Evolutionary conservation across 92 coral and sea anemone genomes (phyloP).

Genomic region (Epizoanthus fatuus): DNA sequence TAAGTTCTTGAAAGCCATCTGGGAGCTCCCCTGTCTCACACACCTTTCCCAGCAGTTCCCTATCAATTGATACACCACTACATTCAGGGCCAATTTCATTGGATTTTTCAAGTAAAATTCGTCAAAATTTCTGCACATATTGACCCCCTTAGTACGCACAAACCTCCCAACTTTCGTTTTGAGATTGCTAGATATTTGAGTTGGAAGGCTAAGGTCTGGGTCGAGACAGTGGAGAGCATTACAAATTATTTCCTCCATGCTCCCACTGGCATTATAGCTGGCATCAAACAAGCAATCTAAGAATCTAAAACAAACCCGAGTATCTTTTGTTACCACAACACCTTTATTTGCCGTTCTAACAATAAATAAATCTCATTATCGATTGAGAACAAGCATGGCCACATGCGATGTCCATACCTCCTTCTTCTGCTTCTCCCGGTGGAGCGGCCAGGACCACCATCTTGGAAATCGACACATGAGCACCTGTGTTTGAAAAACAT

Average conservation of each 20-base stretch:
- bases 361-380: conserved; percentile 28
- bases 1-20: not conserved
- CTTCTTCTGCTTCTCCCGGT: not conserved
- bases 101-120: conserved; percentile 1
- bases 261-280: not conserved
- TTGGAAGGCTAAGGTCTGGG: conserved; percentile 30
- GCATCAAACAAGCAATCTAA: conserved; percentile 16
- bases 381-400: conserved; percentile 32
- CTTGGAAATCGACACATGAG: not conserved
- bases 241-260: conserved; percentile 37
- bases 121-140: conserved; percentile 5
- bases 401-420: conserved; percentile 23
- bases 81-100: conserved; percentile 22
- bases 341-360: conserved; percentile 24
- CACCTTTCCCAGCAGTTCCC: conserved; percentile 1
- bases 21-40: conserved; percentile 24
- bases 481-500: conserved; percentile 16
- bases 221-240: conserved; percentile 30
- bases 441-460: conserved; percentile 5
- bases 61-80: not conserved
- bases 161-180: conserved; percentile 33
- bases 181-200: conserved; percentile 35
- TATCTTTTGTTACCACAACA: conserved; percentile 26
- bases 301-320: conserved; percentile 24
- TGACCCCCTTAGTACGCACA: conserved; percentile 6